These are phyloP conservation scores for Hemithea aestivaria DNA, from an alignment of 2,888 invertebrate genomes.

Conservation along the genomic window DNA sequence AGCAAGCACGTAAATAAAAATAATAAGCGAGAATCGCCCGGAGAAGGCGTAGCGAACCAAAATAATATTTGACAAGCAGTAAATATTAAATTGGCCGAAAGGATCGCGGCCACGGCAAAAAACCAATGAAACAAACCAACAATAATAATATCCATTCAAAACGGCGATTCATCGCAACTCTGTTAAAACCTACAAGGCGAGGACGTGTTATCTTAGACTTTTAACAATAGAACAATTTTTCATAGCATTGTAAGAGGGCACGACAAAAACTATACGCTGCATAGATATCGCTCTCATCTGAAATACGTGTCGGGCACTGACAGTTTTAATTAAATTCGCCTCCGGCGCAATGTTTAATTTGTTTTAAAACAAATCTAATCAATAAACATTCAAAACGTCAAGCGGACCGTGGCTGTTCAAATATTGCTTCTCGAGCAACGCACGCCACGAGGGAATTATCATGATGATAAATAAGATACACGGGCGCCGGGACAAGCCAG, in stretches of 20 bases:
- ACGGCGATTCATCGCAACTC: slow-evolving; percentile 59
- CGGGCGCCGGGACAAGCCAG: slow-evolving; percentile 65
- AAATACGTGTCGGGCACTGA: slow-evolving; percentile 43
- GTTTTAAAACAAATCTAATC: slow-evolving; percentile 64
- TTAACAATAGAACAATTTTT: slow-evolving; percentile 63
- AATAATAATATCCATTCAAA: slow-evolving; percentile 44
- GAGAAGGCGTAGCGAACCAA: slow-evolving; percentile 46
- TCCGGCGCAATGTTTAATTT: slow-evolving; percentile 58
- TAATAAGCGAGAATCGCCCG: slow-evolving; percentile 45
- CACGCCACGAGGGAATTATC: slow-evolving; percentile 60
- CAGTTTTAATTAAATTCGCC: slow-evolving; percentile 64
- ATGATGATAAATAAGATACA: slow-evolving; percentile 75
- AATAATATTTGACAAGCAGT: slow-evolving; percentile 67
- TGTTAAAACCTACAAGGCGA: slow-evolving; percentile 57
- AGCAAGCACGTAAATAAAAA: slow-evolving; percentile 54
- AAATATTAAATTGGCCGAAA: slow-evolving; percentile 64
- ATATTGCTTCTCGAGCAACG: slow-evolving; percentile 64
- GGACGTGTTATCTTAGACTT: slow-evolving; percentile 56
- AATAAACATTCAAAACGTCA: slow-evolving; percentile 63
- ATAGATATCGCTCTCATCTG: slow-evolving; percentile 45
- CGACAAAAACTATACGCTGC: slow-evolving; percentile 52
- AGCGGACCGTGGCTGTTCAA: slow-evolving; percentile 55
- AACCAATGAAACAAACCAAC: slow-evolving; percentile 42
- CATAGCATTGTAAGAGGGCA: slow-evolving; percentile 48
- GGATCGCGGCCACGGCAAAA: slow-evolving; percentile 49